Conservation (phyloP, 2,797 vertebrate species). For the Diceros bicornis region DNA sequence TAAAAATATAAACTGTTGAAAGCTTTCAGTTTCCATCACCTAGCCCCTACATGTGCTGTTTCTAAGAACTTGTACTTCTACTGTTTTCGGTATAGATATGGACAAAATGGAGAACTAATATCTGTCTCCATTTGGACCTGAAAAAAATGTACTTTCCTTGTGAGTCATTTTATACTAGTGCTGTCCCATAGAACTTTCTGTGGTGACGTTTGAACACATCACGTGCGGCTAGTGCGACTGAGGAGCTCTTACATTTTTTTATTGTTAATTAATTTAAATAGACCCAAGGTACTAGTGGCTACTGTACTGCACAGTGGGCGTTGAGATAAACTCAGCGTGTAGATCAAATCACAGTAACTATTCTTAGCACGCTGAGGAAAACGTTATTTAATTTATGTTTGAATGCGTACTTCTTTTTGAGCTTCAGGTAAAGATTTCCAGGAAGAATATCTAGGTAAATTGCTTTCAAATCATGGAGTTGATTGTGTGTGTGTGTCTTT, state of each 20-base stretch:
- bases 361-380: not conserved
- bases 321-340: not conserved
- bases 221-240: not conserved
- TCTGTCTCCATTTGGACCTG: not conserved
- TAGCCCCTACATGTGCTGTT: accelerated
- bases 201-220: not conserved
- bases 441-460: not conserved
- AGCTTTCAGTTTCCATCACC: not conserved
- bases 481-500: not conserved
- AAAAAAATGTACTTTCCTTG: not conserved
- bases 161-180: not conserved
- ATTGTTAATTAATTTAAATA: not conserved
- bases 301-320: not conserved
- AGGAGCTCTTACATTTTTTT: not conserved
- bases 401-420: not conserved
- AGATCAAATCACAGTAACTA: not conserved
- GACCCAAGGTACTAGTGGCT: not conserved
- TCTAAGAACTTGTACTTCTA: not conserved
- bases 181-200: not conserved
- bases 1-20: not conserved
- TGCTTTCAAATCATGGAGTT: not conserved
- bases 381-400: not conserved
- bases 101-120: not conserved
- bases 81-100: no score
- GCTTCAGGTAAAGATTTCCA: not conserved